Conservation (phyloP, 2,113 vertebrate species). For the Petrocephalus zakoni region DNA sequence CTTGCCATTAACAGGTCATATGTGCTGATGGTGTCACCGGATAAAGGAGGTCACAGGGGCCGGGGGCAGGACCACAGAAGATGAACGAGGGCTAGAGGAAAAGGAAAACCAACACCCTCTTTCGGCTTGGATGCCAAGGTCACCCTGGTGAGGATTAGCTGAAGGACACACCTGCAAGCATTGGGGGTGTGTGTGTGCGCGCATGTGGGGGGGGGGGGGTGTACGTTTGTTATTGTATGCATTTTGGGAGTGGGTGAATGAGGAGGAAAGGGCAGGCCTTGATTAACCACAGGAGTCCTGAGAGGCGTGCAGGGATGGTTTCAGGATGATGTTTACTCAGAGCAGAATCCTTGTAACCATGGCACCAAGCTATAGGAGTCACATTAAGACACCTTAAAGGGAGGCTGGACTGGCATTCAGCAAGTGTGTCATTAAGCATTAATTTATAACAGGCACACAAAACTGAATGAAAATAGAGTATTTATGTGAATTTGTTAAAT, state of each 20-base stretch:
- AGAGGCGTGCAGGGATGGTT: neutral
- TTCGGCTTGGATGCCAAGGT: neutral
- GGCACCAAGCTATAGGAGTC: constrained; percentile 40
- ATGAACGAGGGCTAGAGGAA: neutral
- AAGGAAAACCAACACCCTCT: neutral
- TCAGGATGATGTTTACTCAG: neutral
- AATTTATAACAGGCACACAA: neutral
- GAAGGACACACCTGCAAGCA: constrained; percentile 6
- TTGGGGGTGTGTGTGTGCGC: too few relatives aligned
- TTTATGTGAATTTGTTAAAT: constrained; percentile 2
- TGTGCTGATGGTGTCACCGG: neutral
- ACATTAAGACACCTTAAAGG: constrained; percentile 26
- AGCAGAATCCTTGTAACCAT: neutral
- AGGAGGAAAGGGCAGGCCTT: neutral
- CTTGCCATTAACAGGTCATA: neutral
- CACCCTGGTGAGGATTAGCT: neutral
- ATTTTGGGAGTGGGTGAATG: neutral
- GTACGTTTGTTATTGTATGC: neutral
- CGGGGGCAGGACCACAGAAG: neutral
- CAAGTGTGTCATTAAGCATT: neutral
- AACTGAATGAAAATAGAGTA: neutral
- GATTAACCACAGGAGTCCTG: constrained; percentile 30
- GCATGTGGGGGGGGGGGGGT: neutral
- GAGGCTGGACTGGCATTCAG: neutral
- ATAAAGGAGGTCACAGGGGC: neutral